Evolutionary conservation across 2,113 vertebrate species (phyloP).

Genomic region (Rhynchomys soricoides): DNA sequence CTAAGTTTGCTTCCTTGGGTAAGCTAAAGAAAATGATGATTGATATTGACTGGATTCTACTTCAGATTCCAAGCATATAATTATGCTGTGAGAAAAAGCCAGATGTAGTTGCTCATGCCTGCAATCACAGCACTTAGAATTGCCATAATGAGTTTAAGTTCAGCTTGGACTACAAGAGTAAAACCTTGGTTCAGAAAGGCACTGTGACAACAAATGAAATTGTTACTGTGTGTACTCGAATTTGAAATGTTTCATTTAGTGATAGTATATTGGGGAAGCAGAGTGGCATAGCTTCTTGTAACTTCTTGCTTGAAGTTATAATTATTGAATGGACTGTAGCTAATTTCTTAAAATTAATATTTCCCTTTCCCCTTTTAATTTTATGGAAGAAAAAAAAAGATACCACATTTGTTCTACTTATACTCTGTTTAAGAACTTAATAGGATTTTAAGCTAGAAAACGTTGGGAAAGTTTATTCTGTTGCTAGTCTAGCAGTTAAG

Average conservation of each 20-base stretch:
- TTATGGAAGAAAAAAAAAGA: slow-evolving; percentile 58
- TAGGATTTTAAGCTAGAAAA: slow-evolving; percentile 57
- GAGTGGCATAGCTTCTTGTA: neutral
- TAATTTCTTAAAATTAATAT: slow-evolving; percentile 21
- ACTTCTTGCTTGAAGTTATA: slow-evolving; percentile 22
- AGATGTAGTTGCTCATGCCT: neutral
- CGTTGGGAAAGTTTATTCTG: neutral
- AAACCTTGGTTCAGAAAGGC: neutral
- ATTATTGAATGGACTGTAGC: slow-evolving; percentile 23
- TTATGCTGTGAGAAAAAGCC: neutral
- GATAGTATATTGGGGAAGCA: neutral
- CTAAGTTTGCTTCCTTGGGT: slow-evolving; percentile 1
- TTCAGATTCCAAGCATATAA: neutral
- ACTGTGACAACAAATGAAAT: slow-evolving; percentile 34
- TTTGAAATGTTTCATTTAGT: slow-evolving; percentile 18
- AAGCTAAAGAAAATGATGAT: neutral
- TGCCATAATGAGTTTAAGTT: neutral
- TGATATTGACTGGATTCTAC: slow-evolving; percentile 13
- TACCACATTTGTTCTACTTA: slow-evolving; percentile 8
- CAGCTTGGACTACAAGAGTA: neutral
- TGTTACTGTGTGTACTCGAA: neutral
- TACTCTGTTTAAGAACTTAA: slow-evolving; percentile 32
- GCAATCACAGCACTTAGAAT: neutral
- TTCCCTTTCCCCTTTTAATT: slow-evolving; percentile 28
- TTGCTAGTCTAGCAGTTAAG: neutral